phyloP scores from a whole-genome alignment of 2,888 invertebrate species.

The Rhamphomyia laevipes region DNA sequence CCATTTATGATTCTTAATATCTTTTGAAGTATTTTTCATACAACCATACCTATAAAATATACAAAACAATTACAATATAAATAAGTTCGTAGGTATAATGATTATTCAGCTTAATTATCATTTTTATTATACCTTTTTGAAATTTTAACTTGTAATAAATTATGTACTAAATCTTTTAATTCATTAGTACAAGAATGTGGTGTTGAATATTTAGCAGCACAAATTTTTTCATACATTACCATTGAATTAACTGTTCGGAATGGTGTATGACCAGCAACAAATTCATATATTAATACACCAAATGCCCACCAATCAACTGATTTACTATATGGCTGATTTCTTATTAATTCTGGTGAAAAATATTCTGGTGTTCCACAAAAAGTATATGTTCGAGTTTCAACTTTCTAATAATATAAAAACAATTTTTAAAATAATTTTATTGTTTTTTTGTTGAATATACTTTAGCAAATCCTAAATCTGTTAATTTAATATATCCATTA shows the following conservation, averaged over 20 bases:
- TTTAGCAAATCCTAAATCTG: constrained; percentile 91
- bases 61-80: too few relatives aligned
- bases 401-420: too few relatives aligned
- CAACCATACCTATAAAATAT: constrained; percentile 73
- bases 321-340: constrained; percentile 83
- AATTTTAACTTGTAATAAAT: constrained; percentile 70
- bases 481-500: constrained; percentile 60
- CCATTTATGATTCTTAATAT: constrained; percentile 86
- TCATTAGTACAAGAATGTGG: constrained; percentile 73
- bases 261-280: constrained; percentile 87
- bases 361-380: constrained; percentile 96
- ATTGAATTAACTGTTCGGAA: constrained; percentile 75
- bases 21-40: constrained; percentile 69
- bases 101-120: constrained; percentile 75
- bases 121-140: constrained; percentile 69
- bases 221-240: constrained; percentile 91
- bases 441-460: constrained; percentile 25
- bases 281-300: constrained; percentile 78
- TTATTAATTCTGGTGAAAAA: constrained; percentile 83
- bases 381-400: constrained; percentile 72
- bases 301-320: constrained; percentile 97
- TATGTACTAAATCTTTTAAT: constrained; percentile 69
- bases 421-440: too few relatives aligned
- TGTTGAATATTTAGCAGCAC: constrained; percentile 76
- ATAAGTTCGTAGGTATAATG: too few relatives aligned